Base-by-base conservation (phyloP, 2,113 vertebrate genomes). In the Cebus imitator region DNA sequence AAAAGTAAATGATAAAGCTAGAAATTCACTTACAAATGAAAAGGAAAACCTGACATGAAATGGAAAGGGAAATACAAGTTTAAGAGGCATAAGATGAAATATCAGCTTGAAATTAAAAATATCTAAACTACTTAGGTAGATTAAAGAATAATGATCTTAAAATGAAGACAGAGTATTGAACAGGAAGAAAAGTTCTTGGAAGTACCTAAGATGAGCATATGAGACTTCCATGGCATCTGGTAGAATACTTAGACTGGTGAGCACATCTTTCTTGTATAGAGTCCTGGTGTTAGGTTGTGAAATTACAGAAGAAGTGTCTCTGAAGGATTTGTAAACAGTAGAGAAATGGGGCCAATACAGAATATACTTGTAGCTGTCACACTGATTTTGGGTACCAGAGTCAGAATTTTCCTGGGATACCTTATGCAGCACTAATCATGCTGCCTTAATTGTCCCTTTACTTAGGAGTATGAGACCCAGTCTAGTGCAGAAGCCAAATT, bases 391-490 rank as follows among this genome's bases (percentile, higher is more conserved):
- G 66, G 45, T 64, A 35, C 25, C 70, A 61, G 23, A 57, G 35
- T 48, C 88, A 27, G 55, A 82, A 50, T 75, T 82, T 88, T 4
- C 58, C 81, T 20, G 14, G 32, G n/a, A 1, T 35, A n/a, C 25
- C 20, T 52, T 45, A 0, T 35, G 61, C 32, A 68, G 4, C 9
- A 40, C 25, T 89, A 48, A 73, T 52, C 61, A 6, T 17, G 23
- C 52, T 35, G 9, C 20, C 92, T 23, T 76, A 0, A 11, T 45
- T 94, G 43, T 86, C 32, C 16, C 25, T 79, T 75, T 64, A 4
- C 82, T 87, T 85, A 99, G 99, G 99, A 99, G 95, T 99, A 99
- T 37, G 99, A 99, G 98, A 98, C 93, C 79, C 99, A 99, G 76
- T 98, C 97, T 90, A 99, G 98, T 84, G 96, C 98, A 6, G 99